Evolutionary conservation across 2,888 invertebrate species (phyloP).

Genomic region (Anthophora plumipes): DNA sequence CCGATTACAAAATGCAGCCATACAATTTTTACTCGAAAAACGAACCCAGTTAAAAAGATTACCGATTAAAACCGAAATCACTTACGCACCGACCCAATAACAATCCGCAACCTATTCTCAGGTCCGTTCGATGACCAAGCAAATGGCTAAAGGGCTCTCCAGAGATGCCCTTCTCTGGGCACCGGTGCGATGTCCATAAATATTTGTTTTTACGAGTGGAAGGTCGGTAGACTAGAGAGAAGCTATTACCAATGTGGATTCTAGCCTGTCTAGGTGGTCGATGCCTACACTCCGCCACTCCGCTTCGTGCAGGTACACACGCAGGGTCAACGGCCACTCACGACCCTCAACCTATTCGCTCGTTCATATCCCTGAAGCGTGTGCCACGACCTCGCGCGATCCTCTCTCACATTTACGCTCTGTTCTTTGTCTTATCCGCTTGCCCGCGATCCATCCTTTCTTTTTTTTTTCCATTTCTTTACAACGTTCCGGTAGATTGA

Average conservation of each 20-base stretch:
- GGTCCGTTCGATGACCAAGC: neutral
- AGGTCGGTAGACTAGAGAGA: constrained; percentile 64
- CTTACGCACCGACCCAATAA: constrained; percentile 38
- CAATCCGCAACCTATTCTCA: constrained; percentile 15
- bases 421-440: constrained; percentile 45
- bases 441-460: constrained; percentile 8
- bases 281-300: constrained; percentile 35
- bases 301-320: constrained; percentile 62
- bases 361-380: constrained; percentile 68
- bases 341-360: constrained; percentile 83
- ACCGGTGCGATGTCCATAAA: constrained; percentile 55
- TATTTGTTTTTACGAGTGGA: constrained; percentile 68
- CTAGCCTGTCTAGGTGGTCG: constrained; percentile 66
- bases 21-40: no score
- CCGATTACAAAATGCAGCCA: no score
- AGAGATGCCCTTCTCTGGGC: constrained; percentile 10
- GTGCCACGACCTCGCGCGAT: constrained; percentile 69
- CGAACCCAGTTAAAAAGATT: no score
- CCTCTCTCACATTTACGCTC: constrained; percentile 33
- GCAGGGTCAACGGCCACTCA: constrained; percentile 83
- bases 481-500: neutral
- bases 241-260: constrained; percentile 71
- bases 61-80: no score
- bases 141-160: constrained; percentile 22
- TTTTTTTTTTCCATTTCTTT: neutral